These are phyloP conservation scores for Campylorhamphus procurvoides DNA, from an alignment of 2,113 vertebrate species.

Conservation along the genomic window DNA sequence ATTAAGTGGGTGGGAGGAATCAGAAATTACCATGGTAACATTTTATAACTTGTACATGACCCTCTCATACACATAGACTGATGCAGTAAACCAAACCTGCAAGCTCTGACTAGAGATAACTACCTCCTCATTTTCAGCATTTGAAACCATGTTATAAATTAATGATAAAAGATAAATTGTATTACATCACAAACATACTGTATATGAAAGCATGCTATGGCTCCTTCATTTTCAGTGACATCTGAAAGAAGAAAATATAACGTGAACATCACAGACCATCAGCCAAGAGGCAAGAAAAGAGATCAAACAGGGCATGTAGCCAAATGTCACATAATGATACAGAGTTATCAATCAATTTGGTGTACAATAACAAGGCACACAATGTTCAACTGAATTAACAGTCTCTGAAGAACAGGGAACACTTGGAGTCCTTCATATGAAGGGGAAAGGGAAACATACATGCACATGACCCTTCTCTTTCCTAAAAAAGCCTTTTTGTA, in stretches of 20 bases:
- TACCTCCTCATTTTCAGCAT: neutral
- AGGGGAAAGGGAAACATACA: neutral
- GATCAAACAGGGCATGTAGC: neutral
- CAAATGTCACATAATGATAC: neutral
- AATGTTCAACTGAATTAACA: neutral
- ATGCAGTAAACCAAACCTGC: neutral
- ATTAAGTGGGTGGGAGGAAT: neutral
- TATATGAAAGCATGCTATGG: neutral
- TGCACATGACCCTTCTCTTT: neutral
- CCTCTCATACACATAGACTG: neutral
- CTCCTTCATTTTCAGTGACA: constrained; percentile 5
- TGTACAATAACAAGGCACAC: neutral
- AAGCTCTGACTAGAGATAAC: neutral
- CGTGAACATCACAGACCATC: neutral
- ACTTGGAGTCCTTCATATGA: neutral
- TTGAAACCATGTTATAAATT: neutral
- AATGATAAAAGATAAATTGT: neutral
- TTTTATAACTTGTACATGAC: neutral
- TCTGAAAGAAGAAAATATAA: constrained; percentile 46
- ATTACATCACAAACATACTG: neutral
- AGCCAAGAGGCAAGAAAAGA: neutral
- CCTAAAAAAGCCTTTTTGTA: neutral
- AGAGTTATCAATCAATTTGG: neutral
- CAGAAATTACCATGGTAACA: neutral
- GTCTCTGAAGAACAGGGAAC: neutral